Base-by-base conservation (phyloP, 1,140 invertebrate species). In the Cotesia chilonis region DNA sequence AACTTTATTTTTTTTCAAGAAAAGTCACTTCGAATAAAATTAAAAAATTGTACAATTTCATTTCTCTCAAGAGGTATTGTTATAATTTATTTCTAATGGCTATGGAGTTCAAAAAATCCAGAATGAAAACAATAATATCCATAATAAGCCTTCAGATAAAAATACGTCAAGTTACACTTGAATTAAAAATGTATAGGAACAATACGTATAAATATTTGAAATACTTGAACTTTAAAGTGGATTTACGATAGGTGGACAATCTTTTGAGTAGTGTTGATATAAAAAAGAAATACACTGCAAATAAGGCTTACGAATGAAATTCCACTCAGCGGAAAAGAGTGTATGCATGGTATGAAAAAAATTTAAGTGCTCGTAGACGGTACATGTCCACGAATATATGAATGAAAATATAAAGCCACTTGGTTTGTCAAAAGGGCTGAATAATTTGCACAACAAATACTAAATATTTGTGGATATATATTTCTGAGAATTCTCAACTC, bases 341-440 rank as follows among this genome's bases (percentile, higher is more conserved):
- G 54, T 28, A 59, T 28, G 55, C 38, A 57, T 12, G 37, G 9
- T n/a, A 55, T 12, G 47, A 7, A 36, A 59, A 41, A 47, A 52
- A 59, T 41, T 28, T 70, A 70, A 70, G 68, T 70, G 59, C 9
- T n/a, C 57, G 57, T 35, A 47, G 47, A 20, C 61, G 60, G 57
- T 68, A 67, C 71, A 72, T 68, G 64, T 69, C 59, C 28, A 37
- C 28, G 72, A 73, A 73, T 73, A 73, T 9, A 73, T 73, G 72
- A 36, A 73, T 73, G 59, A 61, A 38, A 73, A 73, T 69, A 55
- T 47, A 47, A 14, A 68, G 38, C 64, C 57, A 28, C 71, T 71
- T 41, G 51, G 20, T 5, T 36, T 47, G 20, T 61, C 57, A 63
- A 63, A 71, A 59, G 63, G 7, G 52, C 37, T 12, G 35, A 37